Evolutionary conservation across 2,113 vertebrate genomes (phyloP).

Genomic region (Pelmatolapia mariae): DNA sequence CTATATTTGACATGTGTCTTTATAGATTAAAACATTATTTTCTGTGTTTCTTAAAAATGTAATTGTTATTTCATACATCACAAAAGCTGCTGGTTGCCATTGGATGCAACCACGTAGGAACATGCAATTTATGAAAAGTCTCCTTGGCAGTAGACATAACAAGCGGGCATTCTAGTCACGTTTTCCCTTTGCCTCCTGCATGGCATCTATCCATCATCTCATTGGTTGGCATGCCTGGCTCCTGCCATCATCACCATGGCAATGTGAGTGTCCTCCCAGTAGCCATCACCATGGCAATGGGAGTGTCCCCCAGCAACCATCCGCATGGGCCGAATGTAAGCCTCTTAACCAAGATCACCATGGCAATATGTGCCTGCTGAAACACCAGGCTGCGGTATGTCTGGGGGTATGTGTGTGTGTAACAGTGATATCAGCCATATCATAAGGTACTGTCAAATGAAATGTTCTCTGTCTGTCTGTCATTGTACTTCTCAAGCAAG

Average conservation of each 20-base stretch:
- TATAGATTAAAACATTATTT: neutral
- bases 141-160: slow-evolving; percentile 22
- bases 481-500: neutral
- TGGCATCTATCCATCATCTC: slow-evolving; percentile 69
- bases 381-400: slow-evolving; percentile 29
- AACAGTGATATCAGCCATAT: slow-evolving; percentile 3
- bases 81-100: neutral
- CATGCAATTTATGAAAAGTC: slow-evolving; percentile 26
- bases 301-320: slow-evolving; percentile 72
- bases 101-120: neutral
- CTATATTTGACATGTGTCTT: neutral
- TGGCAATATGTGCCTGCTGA: slow-evolving; percentile 55
- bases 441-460: neutral
- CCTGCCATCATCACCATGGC: slow-evolving; percentile 72
- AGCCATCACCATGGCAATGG: slow-evolving; percentile 72
- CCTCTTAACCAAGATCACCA: slow-evolving; percentile 72
- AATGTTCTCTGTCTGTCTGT: neutral
- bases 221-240: slow-evolving; percentile 68
- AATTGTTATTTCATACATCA: neutral
- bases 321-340: slow-evolving; percentile 69
- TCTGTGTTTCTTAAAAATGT: neutral
- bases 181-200: slow-evolving; percentile 57
- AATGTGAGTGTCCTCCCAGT: slow-evolving; percentile 70
- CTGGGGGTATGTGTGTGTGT: neutral
- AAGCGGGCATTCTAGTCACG: slow-evolving; percentile 56